Conservation (phyloP, 2,888 invertebrate species). For the Orchesellides sinensis region DNA sequence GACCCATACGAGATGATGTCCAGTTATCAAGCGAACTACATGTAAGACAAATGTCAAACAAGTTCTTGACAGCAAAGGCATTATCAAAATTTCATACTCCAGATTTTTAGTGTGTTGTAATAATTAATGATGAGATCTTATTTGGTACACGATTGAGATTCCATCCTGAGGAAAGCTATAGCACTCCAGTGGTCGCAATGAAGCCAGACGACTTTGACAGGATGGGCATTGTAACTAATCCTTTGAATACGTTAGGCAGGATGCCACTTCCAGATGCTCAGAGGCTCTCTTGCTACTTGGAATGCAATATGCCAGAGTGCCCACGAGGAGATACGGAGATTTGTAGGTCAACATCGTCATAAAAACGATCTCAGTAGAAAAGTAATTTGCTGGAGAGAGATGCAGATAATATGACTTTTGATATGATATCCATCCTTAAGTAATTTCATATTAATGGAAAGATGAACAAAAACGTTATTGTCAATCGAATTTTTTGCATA, state of each 20-base stretch:
- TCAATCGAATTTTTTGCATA: no score
- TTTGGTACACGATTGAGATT: no score
- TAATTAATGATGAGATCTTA: no score
- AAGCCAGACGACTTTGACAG: conserved; percentile 63
- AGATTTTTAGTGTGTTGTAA: no score
- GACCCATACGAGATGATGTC: conserved; percentile 69
- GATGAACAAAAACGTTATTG: no score
- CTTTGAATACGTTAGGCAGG: conserved; percentile 61
- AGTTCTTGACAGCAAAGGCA: neutral
- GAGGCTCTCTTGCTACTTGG: conserved; percentile 67
- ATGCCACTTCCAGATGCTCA: conserved; percentile 64
- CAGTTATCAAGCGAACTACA: conserved; percentile 67
- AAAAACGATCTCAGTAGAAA: neutral
- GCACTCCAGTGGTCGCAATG: conserved; percentile 58
- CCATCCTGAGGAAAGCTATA: conserved; percentile 67
- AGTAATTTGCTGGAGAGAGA: no score
- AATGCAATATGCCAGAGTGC: conserved; percentile 53
- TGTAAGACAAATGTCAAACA: conserved; percentile 44
- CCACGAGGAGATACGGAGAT: conserved; percentile 33
- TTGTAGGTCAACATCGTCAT: conserved; percentile 18
- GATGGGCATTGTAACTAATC: conserved; percentile 69
- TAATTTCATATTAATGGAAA: no score
- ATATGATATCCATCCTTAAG: no score
- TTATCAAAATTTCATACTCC: no score
- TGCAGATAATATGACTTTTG: no score